Evolutionary conservation across 2,113 vertebrate genomes (phyloP), one percentile per base, ranked within the genome.

Genomic region (Paramisgurnus dabryanus): DNA sequence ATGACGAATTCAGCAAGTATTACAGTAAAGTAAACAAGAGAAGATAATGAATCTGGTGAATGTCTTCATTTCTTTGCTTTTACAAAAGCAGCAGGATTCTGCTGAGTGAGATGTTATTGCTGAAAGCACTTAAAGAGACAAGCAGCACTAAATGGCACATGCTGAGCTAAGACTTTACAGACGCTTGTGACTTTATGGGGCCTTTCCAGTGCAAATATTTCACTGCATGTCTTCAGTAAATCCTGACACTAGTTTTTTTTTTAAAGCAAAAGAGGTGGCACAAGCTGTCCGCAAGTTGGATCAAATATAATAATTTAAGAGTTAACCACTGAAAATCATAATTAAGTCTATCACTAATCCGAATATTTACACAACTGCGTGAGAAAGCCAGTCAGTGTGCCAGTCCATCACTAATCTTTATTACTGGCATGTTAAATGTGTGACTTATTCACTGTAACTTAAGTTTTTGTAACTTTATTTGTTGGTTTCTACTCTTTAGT

Each of bases 51-150:
- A 43, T 27, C 7, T 49, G 41, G 18, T 75, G 58, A 47, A 63
- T 75, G 58, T 64, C 45, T 41, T 61, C 18, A 39, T 27, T 47
- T 43, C 58, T 47, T 63, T 63, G 22, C 72, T 63, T 63, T 75
- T 22, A 45, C 18, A 47, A 63, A 64, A 63, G 63, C n/a, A 75
- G 41, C 72, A 34, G 41, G 11, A 63, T 34, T 34, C 43, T 18
- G 5, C 7, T 17, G 58, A 63, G 43, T 75, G 18, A 43, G 72
- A 75, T 9, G 13, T 75, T 41, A 49, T 49, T 2, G 58, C 18
- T 73, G 10, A 60, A 7, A 72, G 34, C 69, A 60, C 70, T 3
- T 3, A 6, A 45, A 60, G 6, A 63, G 58, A 75, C 12, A 11
- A 75, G 45, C 18, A 49, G 55, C n/a, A 18, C 41, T 60, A 64